Conservation (phyloP, 2,888 invertebrate genomes). For the Drosophila suboccidentalis region DNA sequence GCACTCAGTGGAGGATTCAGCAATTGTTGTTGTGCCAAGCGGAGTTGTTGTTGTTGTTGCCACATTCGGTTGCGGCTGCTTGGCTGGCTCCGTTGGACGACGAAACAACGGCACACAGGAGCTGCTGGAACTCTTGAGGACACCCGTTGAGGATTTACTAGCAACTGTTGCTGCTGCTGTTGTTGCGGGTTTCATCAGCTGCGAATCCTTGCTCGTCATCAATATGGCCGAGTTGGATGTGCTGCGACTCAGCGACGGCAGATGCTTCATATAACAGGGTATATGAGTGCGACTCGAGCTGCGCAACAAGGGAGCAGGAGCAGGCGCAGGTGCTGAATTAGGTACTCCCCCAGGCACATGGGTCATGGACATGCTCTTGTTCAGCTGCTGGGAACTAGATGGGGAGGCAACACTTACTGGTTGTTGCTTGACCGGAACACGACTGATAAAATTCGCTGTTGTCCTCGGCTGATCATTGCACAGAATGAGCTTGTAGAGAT, state of each 20-base stretch:
- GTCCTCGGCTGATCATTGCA: constrained; percentile 82
- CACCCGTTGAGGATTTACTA: constrained; percentile 51
- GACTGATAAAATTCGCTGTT: constrained; percentile 59
- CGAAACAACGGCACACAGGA: constrained; percentile 83
- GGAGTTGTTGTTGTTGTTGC: constrained; percentile 11
- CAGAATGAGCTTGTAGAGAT: constrained; percentile 84
- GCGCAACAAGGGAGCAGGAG: constrained; percentile 56
- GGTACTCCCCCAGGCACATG: constrained; percentile 76
- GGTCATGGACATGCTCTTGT: constrained; percentile 84
- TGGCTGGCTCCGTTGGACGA: constrained; percentile 57
- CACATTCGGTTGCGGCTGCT: constrained; percentile 20
- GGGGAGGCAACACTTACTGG: constrained; percentile 3
- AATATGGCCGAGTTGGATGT: constrained; percentile 84
- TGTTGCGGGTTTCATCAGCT: constrained; percentile 15
- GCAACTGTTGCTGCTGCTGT: constrained; percentile 27
- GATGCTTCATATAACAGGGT: constrained; percentile 84
- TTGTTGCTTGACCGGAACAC: constrained; percentile 76
- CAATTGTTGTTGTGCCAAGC: constrained; percentile 44
- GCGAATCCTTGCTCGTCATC: constrained; percentile 38
- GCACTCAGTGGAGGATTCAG: constrained; percentile 61
- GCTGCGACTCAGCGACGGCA: constrained; percentile 84
- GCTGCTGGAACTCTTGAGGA: constrained; percentile 85
- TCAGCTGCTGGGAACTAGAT: constrained; percentile 55
- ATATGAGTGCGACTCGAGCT: constrained; percentile 84
- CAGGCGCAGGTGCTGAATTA: background rate